A percentile compares a stretch with the other conserved stretches of the same genome.
phyloP scores from a whole-genome alignment of 2,888 invertebrate species.

The Gonocerus acuteangulatus region DNA sequence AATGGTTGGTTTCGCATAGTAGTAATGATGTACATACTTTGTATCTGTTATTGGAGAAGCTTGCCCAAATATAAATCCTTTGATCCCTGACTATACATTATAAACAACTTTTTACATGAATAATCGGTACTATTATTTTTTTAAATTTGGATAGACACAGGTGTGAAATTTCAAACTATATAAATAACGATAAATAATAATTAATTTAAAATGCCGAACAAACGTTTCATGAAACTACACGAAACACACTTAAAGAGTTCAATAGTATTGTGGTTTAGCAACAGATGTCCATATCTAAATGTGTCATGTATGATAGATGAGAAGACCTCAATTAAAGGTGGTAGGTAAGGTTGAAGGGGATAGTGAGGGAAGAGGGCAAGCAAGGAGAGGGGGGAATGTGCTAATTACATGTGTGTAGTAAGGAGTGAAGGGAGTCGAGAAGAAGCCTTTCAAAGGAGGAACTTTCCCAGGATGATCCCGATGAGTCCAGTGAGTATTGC shows the following conservation, averaged over 20 bases:
- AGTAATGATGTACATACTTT: not conserved
- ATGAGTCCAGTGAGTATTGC: slow-evolving; percentile 62
- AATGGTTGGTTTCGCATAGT: not conserved
- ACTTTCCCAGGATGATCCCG: slow-evolving; percentile 72
- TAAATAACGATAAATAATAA: not conserved
- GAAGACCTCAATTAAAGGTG: not conserved
- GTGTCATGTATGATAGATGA: not conserved
- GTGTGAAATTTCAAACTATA: not conserved
- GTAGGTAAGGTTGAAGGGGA: not conserved
- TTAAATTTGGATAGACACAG: too few species aligned
- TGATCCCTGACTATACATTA: not conserved
- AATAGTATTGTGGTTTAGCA: not conserved
- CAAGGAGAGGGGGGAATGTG: slow-evolving; percentile 26
- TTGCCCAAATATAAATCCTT: not conserved
- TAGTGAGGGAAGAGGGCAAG: slow-evolving; percentile 4
- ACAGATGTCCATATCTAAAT: not conserved
- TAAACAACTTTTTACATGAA: not conserved
- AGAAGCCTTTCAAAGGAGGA: slow-evolving; percentile 61
- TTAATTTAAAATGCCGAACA: not conserved
- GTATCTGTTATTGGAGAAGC: not conserved
- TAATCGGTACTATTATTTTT: not conserved
- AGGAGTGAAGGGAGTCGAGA: slow-evolving; percentile 7
- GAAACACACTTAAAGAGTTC: not conserved
- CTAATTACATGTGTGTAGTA: slow-evolving; percentile 29
- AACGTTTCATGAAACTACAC: too few species aligned